Evolutionary conservation across 2,797 vertebrate genomes (phyloP).

Genomic region (Orientallactaga sibirica): DNA sequence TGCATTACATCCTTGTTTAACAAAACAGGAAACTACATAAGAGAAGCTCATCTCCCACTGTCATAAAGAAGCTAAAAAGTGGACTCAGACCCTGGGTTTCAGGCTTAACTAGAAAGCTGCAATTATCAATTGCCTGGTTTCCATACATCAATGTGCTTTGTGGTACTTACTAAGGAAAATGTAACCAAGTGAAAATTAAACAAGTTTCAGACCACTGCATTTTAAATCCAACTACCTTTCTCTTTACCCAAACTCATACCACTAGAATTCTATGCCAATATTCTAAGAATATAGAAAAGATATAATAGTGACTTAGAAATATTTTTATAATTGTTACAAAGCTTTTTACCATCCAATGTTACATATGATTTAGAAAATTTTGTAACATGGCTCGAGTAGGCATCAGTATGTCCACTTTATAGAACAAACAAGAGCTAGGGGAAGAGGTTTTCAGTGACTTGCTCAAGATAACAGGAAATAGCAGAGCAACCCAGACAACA

Average conservation of each 20-base stretch:
- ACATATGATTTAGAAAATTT: not conserved
- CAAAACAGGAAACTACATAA: constrained; percentile 17
- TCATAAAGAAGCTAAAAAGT: not conserved
- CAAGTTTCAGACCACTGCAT: not conserved
- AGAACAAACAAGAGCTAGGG: not conserved
- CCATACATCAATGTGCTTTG: not conserved
- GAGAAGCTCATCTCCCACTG: not conserved
- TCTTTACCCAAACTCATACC: not conserved
- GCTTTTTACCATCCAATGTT: not conserved
- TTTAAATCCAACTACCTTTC: not conserved
- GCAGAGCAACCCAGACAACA: not conserved
- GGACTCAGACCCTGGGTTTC: not conserved
- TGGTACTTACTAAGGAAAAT: not conserved
- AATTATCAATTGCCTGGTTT: not conserved
- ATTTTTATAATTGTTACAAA: not conserved
- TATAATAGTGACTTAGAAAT: not conserved
- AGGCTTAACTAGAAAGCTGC: not conserved
- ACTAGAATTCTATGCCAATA: not conserved
- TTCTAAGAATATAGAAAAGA: not conserved
- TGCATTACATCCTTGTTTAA: not conserved
- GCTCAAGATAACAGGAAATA: not conserved
- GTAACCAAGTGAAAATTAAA: constrained; percentile 21
- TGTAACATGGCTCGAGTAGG: not conserved
- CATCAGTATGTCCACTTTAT: not conserved
- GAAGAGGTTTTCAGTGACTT: no score